Percentiles rank a stretch among this genome's conserved stretches.
Evolutionary conservation across 2,797 vertebrate species (phyloP).

Genomic region (Lindbergichthys nudifrons): DNA sequence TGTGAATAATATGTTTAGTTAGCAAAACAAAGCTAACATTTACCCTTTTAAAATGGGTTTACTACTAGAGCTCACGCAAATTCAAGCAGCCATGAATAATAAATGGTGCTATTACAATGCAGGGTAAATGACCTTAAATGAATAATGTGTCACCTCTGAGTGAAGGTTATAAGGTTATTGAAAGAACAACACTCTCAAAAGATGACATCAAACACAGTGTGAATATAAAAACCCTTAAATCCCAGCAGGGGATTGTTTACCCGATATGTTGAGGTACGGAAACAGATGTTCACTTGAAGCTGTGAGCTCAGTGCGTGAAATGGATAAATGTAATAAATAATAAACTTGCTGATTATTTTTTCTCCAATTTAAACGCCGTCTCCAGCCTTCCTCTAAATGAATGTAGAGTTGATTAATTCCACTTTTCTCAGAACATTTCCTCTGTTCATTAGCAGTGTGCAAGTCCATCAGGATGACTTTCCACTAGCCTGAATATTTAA

Average conservation of each 20-base stretch:
- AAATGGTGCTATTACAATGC: constrained; percentile 4
- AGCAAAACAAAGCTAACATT: constrained; percentile 33
- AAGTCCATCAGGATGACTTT: constrained; percentile 37
- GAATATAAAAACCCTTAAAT: constrained; percentile 31
- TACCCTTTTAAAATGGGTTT: constrained; percentile 40
- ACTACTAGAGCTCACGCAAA: constrained; percentile 6
- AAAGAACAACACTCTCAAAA: constrained; percentile 21
- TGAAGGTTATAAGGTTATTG: constrained; percentile 36
- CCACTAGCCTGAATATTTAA: constrained; percentile 46
- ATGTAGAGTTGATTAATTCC: constrained; percentile 42
- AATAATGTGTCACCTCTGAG: constrained; percentile 32
- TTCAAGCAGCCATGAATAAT: constrained; percentile 4
- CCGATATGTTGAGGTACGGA: background rate
- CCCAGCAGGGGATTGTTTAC: constrained; percentile 12
- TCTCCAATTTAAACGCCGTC: constrained; percentile 31
- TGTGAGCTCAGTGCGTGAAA: constrained; percentile 24
- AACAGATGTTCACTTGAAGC: constrained; percentile 34
- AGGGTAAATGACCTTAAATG: constrained; percentile 26
- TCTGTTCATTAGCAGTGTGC: constrained; percentile 52
- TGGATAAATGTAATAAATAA: constrained; percentile 30
- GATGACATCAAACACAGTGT: constrained; percentile 15
- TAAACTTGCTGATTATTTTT: constrained; percentile 21
- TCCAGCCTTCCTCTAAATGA: constrained; percentile 21
- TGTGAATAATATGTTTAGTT: constrained; percentile 9
- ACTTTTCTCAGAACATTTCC: constrained; percentile 53